These are phyloP conservation scores for Lydus trimaculatus DNA, from an alignment of 2,888 invertebrate genomes.

Conservation along the genomic window DNA sequence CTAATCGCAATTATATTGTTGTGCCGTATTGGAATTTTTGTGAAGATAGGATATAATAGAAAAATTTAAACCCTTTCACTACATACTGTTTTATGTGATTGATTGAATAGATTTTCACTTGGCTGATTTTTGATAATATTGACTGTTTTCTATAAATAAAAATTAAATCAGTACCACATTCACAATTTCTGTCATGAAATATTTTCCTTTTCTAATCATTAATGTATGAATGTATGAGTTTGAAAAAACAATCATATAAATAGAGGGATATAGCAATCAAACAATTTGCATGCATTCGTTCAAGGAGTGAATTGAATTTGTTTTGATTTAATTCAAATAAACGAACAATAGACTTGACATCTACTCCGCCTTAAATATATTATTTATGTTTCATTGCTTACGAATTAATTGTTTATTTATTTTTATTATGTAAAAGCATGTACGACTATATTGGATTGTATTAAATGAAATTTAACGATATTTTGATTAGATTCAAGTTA, in stretches of 20 bases:
- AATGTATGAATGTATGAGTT: slow-evolving; percentile 26
- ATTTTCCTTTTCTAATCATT: slow-evolving; percentile 1
- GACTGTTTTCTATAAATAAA: neutral
- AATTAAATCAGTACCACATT: neutral
- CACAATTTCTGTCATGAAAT: neutral
- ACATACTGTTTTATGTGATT: neutral
- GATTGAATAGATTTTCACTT: slow-evolving; percentile 25
- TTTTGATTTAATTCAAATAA: slow-evolving; percentile 37
- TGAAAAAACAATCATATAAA: slow-evolving; percentile 24
- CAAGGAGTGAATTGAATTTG: slow-evolving; percentile 37
- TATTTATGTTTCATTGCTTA: slow-evolving; percentile 37
- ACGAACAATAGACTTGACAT: slow-evolving; percentile 39
- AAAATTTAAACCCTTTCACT: slow-evolving; percentile 23
- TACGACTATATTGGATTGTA: too few relatives aligned
- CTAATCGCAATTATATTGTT: slow-evolving; percentile 39
- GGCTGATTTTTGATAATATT: slow-evolving; percentile 27
- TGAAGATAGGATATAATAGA: slow-evolving; percentile 36
- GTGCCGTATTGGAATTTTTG: slow-evolving; percentile 33
- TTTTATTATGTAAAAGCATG: neutral
- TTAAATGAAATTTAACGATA: neutral
- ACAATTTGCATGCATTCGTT: slow-evolving; percentile 32
- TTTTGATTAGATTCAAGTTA: neutral
- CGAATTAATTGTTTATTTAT: slow-evolving; percentile 34
- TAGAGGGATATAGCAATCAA: slow-evolving; percentile 19
- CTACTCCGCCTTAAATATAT: slow-evolving; percentile 40